Evolutionary conservation across 2,113 vertebrate species (phyloP).

Genomic region (Alethe diademata): DNA sequence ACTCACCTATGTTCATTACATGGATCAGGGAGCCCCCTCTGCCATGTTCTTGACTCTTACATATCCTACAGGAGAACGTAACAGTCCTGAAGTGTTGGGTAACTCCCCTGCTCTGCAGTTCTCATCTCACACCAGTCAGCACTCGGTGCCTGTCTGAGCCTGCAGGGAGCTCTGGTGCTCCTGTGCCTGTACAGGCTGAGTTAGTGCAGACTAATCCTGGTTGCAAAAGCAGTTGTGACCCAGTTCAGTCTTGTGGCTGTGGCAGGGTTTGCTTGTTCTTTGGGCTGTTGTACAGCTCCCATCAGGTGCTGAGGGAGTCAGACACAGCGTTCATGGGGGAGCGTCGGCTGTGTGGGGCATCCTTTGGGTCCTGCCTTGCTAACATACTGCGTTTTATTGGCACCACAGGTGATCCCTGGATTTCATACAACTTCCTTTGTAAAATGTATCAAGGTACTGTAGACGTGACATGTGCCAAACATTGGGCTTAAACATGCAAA

Average conservation of each 20-base stretch:
- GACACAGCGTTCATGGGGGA: background rate
- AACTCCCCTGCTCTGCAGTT: background rate
- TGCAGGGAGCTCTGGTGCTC: background rate
- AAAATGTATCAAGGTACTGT: slow-evolving; percentile 60
- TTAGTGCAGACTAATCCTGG: background rate
- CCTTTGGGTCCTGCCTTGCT: slow-evolving; percentile 34
- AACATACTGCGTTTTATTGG: slow-evolving; percentile 55
- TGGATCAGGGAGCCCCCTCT: background rate
- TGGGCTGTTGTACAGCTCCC: background rate
- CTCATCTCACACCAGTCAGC: background rate
- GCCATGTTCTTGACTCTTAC: background rate
- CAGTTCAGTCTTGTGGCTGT: background rate
- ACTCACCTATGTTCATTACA: background rate
- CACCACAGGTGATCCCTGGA: slow-evolving; percentile 50
- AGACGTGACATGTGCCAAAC: slow-evolving; percentile 45
- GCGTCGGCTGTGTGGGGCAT: background rate
- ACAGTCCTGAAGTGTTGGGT: background rate
- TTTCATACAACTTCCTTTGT: slow-evolving; percentile 60
- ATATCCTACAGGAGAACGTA: background rate
- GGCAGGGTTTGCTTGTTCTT: background rate
- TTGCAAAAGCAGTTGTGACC: background rate
- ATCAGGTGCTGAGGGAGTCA: background rate
- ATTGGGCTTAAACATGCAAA: slow-evolving; percentile 64
- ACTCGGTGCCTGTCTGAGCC: background rate
- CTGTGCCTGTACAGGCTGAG: background rate